A percentile compares a stretch with the other conserved stretches of the same genome.
phyloP scores from a whole-genome alignment of 2,113 vertebrate species.

The Sinocyclocheilus maitianheensis region DNA sequence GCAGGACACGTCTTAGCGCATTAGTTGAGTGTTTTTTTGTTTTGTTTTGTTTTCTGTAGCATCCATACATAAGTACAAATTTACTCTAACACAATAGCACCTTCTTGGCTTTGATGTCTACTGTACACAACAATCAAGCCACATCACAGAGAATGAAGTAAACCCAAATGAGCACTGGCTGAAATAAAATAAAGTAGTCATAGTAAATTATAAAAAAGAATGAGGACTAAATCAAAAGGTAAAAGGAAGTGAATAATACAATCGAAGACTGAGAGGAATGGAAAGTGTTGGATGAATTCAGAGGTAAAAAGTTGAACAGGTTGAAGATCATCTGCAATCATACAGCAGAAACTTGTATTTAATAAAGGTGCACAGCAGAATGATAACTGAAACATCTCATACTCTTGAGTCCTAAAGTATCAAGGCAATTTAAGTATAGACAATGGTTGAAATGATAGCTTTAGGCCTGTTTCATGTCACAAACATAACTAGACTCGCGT shows the following conservation, averaged over 20 bases:
- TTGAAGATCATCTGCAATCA: not conserved
- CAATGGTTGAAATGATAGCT: not conserved
- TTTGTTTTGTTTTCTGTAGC: not conserved
- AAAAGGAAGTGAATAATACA: conserved; percentile 33
- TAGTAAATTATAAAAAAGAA: conserved; percentile 4
- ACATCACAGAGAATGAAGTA: not conserved
- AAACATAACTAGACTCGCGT: not conserved
- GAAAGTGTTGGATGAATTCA: conserved; percentile 1
- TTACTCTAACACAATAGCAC: not conserved
- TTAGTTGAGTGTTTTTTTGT: not conserved
- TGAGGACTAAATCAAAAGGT: conserved; percentile 8
- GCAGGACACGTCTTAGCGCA: not conserved
- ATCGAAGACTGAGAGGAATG: conserved; percentile 5
- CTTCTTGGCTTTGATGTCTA: not conserved
- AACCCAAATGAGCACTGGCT: not conserved
- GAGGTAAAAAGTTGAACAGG: conserved; percentile 12
- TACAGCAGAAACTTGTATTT: not conserved
- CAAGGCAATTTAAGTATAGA: not conserved
- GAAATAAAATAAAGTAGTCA: not conserved
- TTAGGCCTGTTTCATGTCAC: not conserved
- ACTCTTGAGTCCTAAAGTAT: not conserved
- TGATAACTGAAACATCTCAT: not conserved
- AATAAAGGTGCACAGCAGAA: not conserved
- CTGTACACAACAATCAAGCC: conserved; percentile 20
- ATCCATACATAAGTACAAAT: not conserved